phyloP scores from a whole-genome alignment of 2,113 vertebrate genomes.

The Bucco capensis region DNA sequence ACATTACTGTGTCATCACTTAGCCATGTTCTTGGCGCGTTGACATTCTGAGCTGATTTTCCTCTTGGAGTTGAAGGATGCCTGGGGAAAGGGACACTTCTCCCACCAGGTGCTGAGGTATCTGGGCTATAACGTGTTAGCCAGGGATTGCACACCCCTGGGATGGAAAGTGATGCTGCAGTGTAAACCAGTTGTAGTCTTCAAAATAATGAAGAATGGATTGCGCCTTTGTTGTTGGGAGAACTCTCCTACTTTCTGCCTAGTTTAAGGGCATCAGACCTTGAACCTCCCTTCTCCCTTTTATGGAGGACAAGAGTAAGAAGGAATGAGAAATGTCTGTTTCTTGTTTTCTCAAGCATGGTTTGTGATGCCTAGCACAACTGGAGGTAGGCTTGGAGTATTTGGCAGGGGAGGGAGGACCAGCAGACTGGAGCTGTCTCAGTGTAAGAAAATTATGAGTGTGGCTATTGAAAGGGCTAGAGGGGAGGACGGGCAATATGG shows the following conservation, averaged over 20 bases:
- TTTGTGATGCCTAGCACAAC: background rate
- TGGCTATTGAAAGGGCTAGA: background rate
- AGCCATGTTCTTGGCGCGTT: fast-evolving
- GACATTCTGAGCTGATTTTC: background rate
- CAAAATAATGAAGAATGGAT: background rate
- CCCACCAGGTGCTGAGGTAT: background rate
- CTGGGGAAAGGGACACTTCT: background rate
- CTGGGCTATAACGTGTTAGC: background rate
- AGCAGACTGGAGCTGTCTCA: background rate
- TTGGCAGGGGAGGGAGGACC: background rate
- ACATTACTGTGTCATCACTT: background rate
- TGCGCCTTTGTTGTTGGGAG: background rate
- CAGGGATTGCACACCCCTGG: background rate
- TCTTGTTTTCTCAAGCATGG: background rate
- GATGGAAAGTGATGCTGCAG: background rate
- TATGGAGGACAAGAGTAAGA: background rate
- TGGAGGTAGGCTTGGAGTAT: background rate
- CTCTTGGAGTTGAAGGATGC: background rate
- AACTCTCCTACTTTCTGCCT: background rate
- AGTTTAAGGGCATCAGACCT: background rate
- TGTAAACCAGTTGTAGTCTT: background rate
- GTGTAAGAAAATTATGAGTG: fast-evolving
- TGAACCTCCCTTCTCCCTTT: background rate
- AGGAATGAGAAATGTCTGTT: background rate
- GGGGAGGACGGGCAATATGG: background rate